Evolutionary conservation across 2,888 invertebrate species (phyloP), one percentile per base, ranked within the genome.

Genomic region (Ophion ventricosus): DNA sequence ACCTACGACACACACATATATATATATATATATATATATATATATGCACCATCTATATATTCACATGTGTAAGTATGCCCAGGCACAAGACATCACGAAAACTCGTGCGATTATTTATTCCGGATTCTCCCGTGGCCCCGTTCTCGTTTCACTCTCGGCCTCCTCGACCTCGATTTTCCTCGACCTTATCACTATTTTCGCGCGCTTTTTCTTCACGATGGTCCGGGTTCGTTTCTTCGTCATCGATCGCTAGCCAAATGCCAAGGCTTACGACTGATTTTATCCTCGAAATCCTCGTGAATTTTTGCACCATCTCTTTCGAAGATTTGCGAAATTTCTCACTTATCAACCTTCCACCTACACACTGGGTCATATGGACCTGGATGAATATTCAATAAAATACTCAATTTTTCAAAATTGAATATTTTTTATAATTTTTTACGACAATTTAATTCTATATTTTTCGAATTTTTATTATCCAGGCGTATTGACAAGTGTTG

Each of bases 41-140:
- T 57, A 25, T 26, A 54, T 59, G 43, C 43, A 61, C 43, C 23
- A 43, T 29, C 23, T 66, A 56, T 23, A 54, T 54, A 70, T 14
- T 54, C 25, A 23, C 29, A 40, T 59, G 57, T 25, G n/a, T 25
- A 25, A 20, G 49, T 61, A 63, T 56, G 25, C 25, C 17, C 23
- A 35, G 14, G 14, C 23, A 49, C 40, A 11, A 67, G 17, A 35
- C 43, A 61, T 20, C 74, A 49, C 59, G 0, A 35, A 59, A 80
- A 74, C 57, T 67, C 59, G 59, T 26, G 74, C 14, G 69, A n/a
- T 63, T 69, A 59, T 76, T 70, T 64, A 25, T 56, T 20, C 69
- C n/a, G 40, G 11, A 63, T 25, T 59, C 20, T 59, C 72, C 17
- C 61, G 23, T 35, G 35, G 17, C 23, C 23, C 40, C 11, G n/a